Evolutionary conservation across 2,888 invertebrate species (phyloP), one percentile per base, ranked within the genome.

Genomic region (Clusia tigrina): DNA sequence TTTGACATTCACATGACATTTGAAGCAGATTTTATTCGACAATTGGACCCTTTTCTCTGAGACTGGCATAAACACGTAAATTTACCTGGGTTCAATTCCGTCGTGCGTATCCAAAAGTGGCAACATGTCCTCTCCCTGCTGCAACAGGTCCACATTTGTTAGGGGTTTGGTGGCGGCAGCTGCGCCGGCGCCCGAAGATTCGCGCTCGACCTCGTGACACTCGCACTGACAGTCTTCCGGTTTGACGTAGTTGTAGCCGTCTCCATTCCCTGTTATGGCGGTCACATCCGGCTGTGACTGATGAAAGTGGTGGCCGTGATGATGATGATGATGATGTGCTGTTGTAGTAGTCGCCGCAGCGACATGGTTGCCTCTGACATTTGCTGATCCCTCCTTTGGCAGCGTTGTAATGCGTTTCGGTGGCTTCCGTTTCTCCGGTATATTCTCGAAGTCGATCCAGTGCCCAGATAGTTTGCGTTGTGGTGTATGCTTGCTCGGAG

Each of bases 151-250:
- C 15, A 81, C 81, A 20, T 73, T 77, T 6, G 78, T 72, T 23
- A 81, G 70, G 1, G 81, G 72, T 51, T 80, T 81, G 46, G 69
- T 69, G 42, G 42, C 42, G 65, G 67, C 1, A 62, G 55, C 64
- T 65, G 65, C 48, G 63, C 55, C 32, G 9, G 71, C 66, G 1
- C 63, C 69, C 1, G 69, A 70, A 15, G 74, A 69, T 18, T 79
- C 74, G 3, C 82, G 74, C 62, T 85, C 82, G 53, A 83, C 86
- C 76, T 90, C 91, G 84, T 94, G 94, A 78, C 94, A 94, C 84
- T 94, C 93, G 84, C 94, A 94, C 79, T 91, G 91, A 78, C 94
- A 94, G 76, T 93, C 92, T 80, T 93, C 93, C 3, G 94, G 93
- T 82, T 93, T 92, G 60, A 93, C 94, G 83, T 93, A 94, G 83